Conservation (phyloP, 1,140 invertebrate genomes). For the Zaprionus tsacasi region DNA sequence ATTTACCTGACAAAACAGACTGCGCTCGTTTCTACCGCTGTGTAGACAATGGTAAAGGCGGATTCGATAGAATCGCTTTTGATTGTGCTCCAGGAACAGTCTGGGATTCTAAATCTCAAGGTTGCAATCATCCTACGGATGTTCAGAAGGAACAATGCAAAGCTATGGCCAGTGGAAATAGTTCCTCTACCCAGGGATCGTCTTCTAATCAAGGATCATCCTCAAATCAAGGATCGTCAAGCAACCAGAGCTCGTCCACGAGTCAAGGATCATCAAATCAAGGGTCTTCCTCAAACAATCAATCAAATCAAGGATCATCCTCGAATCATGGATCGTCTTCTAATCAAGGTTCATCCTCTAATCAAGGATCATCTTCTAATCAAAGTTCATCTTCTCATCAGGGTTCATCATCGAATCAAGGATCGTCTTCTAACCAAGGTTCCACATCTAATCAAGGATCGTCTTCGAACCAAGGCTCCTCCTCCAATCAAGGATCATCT, state of each 20-base stretch:
- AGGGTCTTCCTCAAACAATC: slow-evolving; percentile 33
- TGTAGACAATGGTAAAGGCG: slow-evolving; percentile 86
- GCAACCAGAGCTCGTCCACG: slow-evolving; percentile 36
- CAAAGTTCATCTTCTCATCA: slow-evolving; percentile 27
- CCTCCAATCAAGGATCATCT: slow-evolving; percentile 38
- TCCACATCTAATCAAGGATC: slow-evolving; percentile 48
- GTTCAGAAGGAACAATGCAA: slow-evolving; percentile 85
- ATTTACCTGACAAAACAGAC: slow-evolving; percentile 84
- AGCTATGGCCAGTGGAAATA: slow-evolving; percentile 79
- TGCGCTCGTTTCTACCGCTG: slow-evolving; percentile 89
- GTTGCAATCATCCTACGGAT: slow-evolving; percentile 86
- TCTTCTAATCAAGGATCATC: slow-evolving; percentile 52
- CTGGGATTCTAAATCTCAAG: slow-evolving; percentile 84
- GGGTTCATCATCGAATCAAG: slow-evolving; percentile 32
- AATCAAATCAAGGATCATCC: slow-evolving; percentile 50
- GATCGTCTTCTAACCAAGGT: slow-evolving; percentile 41
- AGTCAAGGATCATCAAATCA: slow-evolving; percentile 55
- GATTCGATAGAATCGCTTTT: slow-evolving; percentile 86
- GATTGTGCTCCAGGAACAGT: slow-evolving; percentile 87
- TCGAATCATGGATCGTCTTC: slow-evolving; percentile 33
- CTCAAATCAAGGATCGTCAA: slow-evolving; percentile 34
- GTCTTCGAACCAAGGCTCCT: slow-evolving; percentile 41
- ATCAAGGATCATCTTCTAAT: slow-evolving; percentile 46
- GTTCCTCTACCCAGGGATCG: slow-evolving; percentile 36
- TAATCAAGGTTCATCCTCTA: slow-evolving; percentile 31